Evolutionary conservation across 2,888 invertebrate species (phyloP).

Genomic region (Eristalis tenax): DNA sequence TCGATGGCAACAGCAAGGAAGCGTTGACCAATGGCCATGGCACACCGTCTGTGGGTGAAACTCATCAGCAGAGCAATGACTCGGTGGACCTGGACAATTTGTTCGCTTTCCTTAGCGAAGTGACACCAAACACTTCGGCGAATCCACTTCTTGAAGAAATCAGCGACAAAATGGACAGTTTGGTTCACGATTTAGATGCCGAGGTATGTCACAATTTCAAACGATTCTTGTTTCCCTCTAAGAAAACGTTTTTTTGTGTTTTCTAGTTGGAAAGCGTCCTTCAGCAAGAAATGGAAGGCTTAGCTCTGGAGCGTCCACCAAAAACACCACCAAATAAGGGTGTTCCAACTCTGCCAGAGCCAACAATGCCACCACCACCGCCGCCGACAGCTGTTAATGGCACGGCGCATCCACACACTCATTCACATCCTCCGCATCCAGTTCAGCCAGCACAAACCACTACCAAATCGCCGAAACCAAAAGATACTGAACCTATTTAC

Average conservation of each 20-base stretch:
- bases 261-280: conserved; percentile 84
- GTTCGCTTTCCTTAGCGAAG: conserved; percentile 94
- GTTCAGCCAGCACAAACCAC: conserved; percentile 73
- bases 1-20: conserved; percentile 64
- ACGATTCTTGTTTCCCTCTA: not conserved
- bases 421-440: conserved; percentile 63
- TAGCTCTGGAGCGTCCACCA: conserved; percentile 80
- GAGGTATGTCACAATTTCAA: conserved; percentile 83
- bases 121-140: conserved; percentile 84
- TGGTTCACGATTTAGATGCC: conserved; percentile 90
- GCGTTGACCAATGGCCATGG: conserved; percentile 73
- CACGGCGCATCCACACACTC: conserved; percentile 73
- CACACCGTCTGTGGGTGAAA: conserved; percentile 74
- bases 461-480: conserved; percentile 72
- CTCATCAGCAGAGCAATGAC: conserved; percentile 82
- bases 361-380: conserved; percentile 88
- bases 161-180: conserved; percentile 91
- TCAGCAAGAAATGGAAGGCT: conserved; percentile 84
- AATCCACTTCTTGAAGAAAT: conserved; percentile 90
- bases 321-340: conserved; percentile 76
- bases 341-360: conserved; percentile 87
- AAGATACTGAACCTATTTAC: conserved; percentile 89
- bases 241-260: conserved; percentile 36
- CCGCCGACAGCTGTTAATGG: conserved; percentile 81
- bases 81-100: conserved; percentile 94